phyloP scores from a whole-genome alignment of 2,113 vertebrate species.

The Trematomus loennbergii region DNA sequence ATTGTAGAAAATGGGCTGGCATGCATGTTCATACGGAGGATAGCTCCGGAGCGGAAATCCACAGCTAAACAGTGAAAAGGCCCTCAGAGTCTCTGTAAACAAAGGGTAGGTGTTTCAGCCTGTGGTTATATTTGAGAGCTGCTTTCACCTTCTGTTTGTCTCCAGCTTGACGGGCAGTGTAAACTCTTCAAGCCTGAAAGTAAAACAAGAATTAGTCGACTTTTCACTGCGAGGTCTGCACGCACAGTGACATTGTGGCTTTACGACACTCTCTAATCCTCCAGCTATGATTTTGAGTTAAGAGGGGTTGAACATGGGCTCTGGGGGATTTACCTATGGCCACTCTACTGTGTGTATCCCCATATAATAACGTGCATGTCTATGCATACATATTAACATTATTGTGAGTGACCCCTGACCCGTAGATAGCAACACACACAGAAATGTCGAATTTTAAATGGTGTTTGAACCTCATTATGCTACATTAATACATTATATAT shows the following conservation, averaged over 20 bases:
- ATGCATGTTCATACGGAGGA: conserved; percentile 23
- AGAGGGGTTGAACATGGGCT: conserved; percentile 20
- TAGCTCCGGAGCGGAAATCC: conserved; percentile 55
- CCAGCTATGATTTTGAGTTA: conserved; percentile 47
- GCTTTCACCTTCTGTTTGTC: conserved; percentile 55
- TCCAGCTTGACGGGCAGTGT: conserved; percentile 42
- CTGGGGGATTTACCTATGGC: conserved; percentile 46
- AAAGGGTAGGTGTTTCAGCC: conserved; percentile 36
- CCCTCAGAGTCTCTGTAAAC: conserved; percentile 58
- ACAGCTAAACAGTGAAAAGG: conserved; percentile 49
- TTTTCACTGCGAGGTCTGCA: conserved; percentile 20
- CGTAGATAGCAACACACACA: background rate
- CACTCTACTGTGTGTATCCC: conserved; percentile 10
- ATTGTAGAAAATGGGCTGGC: conserved; percentile 41
- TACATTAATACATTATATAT: background rate
- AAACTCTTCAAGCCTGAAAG: conserved; percentile 29
- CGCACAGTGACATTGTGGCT: conserved; percentile 8
- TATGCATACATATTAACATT: conserved; percentile 11
- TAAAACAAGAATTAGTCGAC: conserved; percentile 33
- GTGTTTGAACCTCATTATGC: background rate
- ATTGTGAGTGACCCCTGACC: background rate
- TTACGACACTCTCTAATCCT: conserved; percentile 48
- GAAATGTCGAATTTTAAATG: background rate
- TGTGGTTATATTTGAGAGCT: conserved; percentile 26
- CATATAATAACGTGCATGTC: conserved; percentile 37